These are phyloP conservation scores for Diacarnus erythraeanus DNA, from an alignment of 37 sponge, comb jelly and placozoan species.

Conservation along the genomic window DNA sequence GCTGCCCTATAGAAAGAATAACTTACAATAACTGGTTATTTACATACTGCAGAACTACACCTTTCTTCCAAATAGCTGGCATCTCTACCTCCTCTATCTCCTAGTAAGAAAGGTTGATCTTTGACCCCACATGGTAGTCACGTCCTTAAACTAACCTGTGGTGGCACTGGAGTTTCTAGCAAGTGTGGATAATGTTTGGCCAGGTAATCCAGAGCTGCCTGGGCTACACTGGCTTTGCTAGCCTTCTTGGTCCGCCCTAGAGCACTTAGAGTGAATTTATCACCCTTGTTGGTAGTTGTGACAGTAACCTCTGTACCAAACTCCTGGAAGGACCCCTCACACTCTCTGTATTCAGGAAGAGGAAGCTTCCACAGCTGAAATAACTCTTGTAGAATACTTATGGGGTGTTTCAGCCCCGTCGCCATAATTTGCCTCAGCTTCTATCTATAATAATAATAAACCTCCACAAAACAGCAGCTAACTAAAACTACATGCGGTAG, in stretches of 20 bases:
- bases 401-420: slow-evolving; percentile 42
- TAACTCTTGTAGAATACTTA: slow-evolving; percentile 58
- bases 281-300: slow-evolving; percentile 6
- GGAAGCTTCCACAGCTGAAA: slow-evolving; percentile 63
- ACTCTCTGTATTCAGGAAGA: slow-evolving; percentile 59
- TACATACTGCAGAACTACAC: slow-evolving; percentile 3
- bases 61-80: slow-evolving; percentile 32
- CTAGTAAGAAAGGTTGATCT: slow-evolving; percentile 1
- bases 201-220: slow-evolving; percentile 43
- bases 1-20: slow-evolving; percentile 4
- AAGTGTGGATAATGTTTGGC: slow-evolving; percentile 22
- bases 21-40: not conserved
- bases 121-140: slow-evolving; percentile 15
- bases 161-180: slow-evolving; percentile 33
- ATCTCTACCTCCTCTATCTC: not conserved
- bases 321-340: slow-evolving; percentile 42
- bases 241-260: slow-evolving; percentile 59
- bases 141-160: slow-evolving; percentile 3
- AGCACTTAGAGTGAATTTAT: slow-evolving; percentile 23
- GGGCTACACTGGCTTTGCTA: slow-evolving; percentile 51
- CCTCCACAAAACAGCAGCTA: too few relatives aligned
- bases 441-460: too few relatives aligned
- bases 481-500: too few relatives aligned
- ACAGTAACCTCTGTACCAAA: slow-evolving; percentile 61
- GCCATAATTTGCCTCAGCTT: too few relatives aligned